A percentile compares a stretch with the other conserved stretches of the same genome.
These are phyloP conservation scores for Origma solitaria DNA, from an alignment of 2,113 vertebrate genomes.

Conservation along the genomic window DNA sequence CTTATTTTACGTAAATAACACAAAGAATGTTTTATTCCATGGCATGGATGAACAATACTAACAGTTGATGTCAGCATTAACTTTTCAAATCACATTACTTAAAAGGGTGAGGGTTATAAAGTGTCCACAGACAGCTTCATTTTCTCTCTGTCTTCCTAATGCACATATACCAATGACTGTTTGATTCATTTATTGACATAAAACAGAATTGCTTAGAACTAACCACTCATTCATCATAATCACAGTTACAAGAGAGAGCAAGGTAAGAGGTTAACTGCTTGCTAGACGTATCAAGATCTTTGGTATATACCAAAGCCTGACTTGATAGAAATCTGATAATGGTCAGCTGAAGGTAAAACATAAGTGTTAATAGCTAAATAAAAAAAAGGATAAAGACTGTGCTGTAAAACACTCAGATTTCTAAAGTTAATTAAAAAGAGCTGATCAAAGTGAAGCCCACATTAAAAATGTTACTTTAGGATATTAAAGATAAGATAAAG, in stretches of 20 bases:
- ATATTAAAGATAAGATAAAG: conserved; percentile 60
- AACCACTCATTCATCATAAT: conserved; percentile 55
- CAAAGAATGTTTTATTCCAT: neutral
- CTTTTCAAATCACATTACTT: conserved; percentile 49
- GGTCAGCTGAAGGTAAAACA: conserved; percentile 57
- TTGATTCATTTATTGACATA: conserved; percentile 64
- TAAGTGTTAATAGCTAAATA: conserved; percentile 62
- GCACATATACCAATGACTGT: neutral
- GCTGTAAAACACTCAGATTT: conserved; percentile 51
- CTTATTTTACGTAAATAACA: conserved; percentile 1
- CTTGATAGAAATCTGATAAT: conserved; percentile 35
- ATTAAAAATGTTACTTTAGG: conserved; percentile 65
- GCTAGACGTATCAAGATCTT: conserved; percentile 42
- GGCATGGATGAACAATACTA: conserved; percentile 23
- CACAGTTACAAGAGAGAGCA: conserved; percentile 16
- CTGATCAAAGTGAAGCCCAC: conserved; percentile 50
- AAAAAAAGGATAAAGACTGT: conserved; percentile 17
- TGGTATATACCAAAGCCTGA: conserved; percentile 7
- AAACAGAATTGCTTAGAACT: conserved; percentile 54
- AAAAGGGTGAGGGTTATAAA: neutral
- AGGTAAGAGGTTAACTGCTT: conserved; percentile 61
- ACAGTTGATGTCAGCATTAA: conserved; percentile 46
- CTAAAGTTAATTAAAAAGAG: conserved; percentile 63
- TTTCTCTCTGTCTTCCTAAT: neutral
- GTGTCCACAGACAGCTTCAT: neutral